Base-by-base conservation (phyloP, 2,888 invertebrate genomes). In the Mechanitis mazaeus region DNA sequence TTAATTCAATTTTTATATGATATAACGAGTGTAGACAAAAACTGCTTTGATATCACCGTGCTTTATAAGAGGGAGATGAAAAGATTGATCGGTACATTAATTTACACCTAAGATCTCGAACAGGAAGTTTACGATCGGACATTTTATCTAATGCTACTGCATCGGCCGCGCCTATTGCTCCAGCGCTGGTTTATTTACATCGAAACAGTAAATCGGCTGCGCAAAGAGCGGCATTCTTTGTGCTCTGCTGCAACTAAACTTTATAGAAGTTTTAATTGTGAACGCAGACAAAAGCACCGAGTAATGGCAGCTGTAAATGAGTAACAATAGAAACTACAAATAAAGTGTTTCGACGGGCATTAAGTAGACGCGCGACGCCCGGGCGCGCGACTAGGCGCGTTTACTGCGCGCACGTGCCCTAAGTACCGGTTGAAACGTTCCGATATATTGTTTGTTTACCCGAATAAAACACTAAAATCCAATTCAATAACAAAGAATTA, bases 401-500 rank as follows among this genome's bases (percentile, higher is more conserved):
- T 83, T 81, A 85, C 79, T 74, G 75, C 70, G 76, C 79, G 84
- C 89, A 89, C 89, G 89, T 88, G 89, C 83, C 71, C 79, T 80
- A 83, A 87, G 85, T 84, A 83, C 84, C 82, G 79, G 79, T 80
- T 78, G 82, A 83, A 84, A 81, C 81, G 83, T 75, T 79, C 80
- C 84, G 81, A 83, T 87, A 81, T 84, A 86, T 86, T 88, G 89
- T 89, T 90, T 90, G 89, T 90, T 90, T 90, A 90, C 85, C 83
- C 84, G 85, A 87, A 89, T 89, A 89, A 88, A 90, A 90, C 89
- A 89, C 90, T 90, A 89, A 90, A 89, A 88, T 89, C 88, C 85
- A 88, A 88, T 88, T 88, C 89, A 88, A 90, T 89, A 90, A 90
- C 89, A 90, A 90, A 90, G 89, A 90, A 90, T 90, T 90, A 89